Percentiles rank a stretch among this genome's conserved stretches.
These are phyloP conservation scores for Ctenoplectra terminalis DNA, from an alignment of 1,140 invertebrate species.

Conservation along the genomic window DNA sequence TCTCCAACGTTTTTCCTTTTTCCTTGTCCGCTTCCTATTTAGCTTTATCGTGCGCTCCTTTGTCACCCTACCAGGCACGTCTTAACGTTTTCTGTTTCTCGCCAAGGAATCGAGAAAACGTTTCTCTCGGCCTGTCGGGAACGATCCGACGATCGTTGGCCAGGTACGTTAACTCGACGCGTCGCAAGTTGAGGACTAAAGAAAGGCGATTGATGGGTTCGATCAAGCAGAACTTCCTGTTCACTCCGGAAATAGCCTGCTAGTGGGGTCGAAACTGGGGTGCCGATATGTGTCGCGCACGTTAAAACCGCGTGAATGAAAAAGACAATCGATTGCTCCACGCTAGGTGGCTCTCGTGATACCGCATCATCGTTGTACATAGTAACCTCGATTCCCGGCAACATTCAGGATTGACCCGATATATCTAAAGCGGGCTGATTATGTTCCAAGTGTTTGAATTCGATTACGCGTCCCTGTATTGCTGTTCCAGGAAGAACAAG, in stretches of 20 bases:
- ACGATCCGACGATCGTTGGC: not conserved
- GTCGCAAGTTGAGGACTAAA: not conserved
- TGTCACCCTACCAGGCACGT: not conserved
- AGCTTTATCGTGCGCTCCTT: not conserved
- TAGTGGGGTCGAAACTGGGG: slow-evolving; percentile 12
- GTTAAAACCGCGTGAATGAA: slow-evolving; percentile 74
- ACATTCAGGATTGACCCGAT: slow-evolving; percentile 38
- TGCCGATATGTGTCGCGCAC: not conserved
- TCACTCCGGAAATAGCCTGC: slow-evolving; percentile 2
- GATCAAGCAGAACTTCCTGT: not conserved
- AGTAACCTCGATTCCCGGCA: slow-evolving; percentile 54
- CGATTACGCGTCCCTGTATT: slow-evolving; percentile 6
- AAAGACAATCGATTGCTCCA: slow-evolving; percentile 73
- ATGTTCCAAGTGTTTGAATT: slow-evolving; percentile 47
- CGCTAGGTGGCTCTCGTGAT: slow-evolving; percentile 57
- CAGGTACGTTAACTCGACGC: not conserved
- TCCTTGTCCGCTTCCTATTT: slow-evolving; percentile 10
- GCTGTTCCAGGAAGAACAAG: slow-evolving; percentile 29
- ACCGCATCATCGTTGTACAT: slow-evolving; percentile 50
- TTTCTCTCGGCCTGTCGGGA: not conserved
- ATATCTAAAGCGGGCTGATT: slow-evolving; percentile 49
- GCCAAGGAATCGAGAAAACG: not conserved
- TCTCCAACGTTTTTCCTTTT: slow-evolving; percentile 2
- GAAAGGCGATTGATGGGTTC: slow-evolving; percentile 5
- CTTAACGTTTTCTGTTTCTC: not conserved